Evolutionary conservation across 1,140 invertebrate genomes (phyloP).

Genomic region (Euura saliciscinereae): DNA sequence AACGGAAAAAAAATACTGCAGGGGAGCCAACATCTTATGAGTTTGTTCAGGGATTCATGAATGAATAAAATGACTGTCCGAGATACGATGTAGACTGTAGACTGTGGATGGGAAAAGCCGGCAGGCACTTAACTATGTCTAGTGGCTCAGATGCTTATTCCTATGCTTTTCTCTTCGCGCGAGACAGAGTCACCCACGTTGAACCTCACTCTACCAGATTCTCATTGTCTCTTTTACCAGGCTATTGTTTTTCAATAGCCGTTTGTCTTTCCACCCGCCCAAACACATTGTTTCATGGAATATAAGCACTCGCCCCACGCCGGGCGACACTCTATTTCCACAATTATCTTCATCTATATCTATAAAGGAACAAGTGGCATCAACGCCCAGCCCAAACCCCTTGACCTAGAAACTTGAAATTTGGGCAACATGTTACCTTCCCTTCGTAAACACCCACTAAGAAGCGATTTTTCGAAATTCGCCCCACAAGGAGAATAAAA

Average conservation of each 20-base stretch:
- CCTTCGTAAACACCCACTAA: no score
- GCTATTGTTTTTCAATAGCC: constrained; percentile 7
- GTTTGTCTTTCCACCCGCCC: not conserved
- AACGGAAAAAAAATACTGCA: no score
- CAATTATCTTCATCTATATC: no score
- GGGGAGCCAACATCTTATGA: no score
- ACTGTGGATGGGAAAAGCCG: no score
- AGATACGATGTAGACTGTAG: not conserved
- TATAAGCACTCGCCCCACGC: not conserved
- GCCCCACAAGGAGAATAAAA: no score
- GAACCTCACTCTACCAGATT: not conserved
- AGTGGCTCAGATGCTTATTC: not conserved
- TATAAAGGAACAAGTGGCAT: no score
- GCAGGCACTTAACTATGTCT: not conserved
- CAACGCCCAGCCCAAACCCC: no score
- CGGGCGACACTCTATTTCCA: not conserved
- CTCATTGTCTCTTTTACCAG: not conserved
- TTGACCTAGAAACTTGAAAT: no score
- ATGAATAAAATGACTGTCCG: not conserved
- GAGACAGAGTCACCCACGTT: not conserved
- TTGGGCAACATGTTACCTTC: no score
- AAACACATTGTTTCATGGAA: not conserved
- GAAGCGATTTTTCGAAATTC: no score
- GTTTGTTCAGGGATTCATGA: not conserved
- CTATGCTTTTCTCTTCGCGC: no score